phyloP scores from a whole-genome alignment of 2,113 vertebrate genomes.

The Heliornis fulica region DNA sequence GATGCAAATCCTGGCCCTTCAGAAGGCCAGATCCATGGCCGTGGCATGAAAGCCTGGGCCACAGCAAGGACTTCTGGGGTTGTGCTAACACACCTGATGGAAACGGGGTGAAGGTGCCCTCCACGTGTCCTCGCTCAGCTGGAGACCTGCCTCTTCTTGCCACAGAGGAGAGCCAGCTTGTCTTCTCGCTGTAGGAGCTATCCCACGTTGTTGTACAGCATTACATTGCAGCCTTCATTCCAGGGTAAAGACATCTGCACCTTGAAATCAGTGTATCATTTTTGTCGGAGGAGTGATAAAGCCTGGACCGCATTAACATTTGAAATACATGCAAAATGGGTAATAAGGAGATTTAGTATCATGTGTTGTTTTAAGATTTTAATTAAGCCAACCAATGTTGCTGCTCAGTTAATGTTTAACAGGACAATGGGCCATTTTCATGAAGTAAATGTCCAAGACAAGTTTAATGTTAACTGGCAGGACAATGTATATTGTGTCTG shows the following conservation, averaged over 20 bases:
- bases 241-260: background rate
- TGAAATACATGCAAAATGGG: background rate
- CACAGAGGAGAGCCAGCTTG: background rate
- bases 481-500: background rate
- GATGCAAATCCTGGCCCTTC: background rate
- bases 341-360: background rate
- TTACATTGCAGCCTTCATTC: background rate
- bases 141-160: background rate
- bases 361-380: background rate
- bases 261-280: background rate
- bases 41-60: background rate
- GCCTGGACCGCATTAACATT: background rate
- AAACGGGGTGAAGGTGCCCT: background rate
- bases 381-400: background rate
- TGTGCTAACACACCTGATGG: background rate
- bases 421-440: background rate
- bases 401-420: background rate
- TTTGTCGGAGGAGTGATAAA: background rate
- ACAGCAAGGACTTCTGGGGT: background rate
- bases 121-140: rapidly evolving
- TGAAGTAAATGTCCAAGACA: background rate
- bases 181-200: background rate
- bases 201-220: background rate
- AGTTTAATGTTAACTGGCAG: background rate
- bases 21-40: background rate